phyloP scores from a whole-genome alignment of 2,888 invertebrate genomes.

The Dusona sp. region DNA sequence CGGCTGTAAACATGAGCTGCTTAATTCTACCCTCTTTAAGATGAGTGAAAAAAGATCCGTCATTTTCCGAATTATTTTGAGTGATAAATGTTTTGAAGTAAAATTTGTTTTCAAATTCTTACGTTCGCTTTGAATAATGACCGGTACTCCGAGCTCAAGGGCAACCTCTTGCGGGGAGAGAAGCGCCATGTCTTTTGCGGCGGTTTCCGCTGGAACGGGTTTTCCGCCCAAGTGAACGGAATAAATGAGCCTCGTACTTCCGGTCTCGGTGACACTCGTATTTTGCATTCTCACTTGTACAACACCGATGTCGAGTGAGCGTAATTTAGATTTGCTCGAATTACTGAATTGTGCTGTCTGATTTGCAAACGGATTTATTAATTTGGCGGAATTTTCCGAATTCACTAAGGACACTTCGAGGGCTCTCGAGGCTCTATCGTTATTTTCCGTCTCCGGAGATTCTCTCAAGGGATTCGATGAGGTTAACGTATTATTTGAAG shows the following conservation, averaged over 20 bases:
- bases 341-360: slow-evolving; percentile 47
- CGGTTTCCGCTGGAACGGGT: slow-evolving; percentile 92
- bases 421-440: slow-evolving; percentile 22
- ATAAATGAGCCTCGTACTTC: slow-evolving; percentile 87
- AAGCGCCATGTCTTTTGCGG: slow-evolving; percentile 93
- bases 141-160: slow-evolving; percentile 90
- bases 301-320: slow-evolving; percentile 72
- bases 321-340: slow-evolving; percentile 67
- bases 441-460: neutral
- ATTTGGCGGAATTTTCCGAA: slow-evolving; percentile 8
- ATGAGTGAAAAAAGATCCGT: neutral
- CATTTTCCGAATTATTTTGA: neutral
- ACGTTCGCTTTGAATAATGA: slow-evolving; percentile 95
- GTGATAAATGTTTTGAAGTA: neutral
- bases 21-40: neutral
- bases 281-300: slow-evolving; percentile 84
- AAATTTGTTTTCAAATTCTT: slow-evolving; percentile 82
- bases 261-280: slow-evolving; percentile 77
- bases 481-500: neutral
- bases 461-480: slow-evolving; percentile 3
- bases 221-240: slow-evolving; percentile 92
- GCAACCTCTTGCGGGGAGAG: slow-evolving; percentile 92
- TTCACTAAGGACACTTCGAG: slow-evolving; percentile 1
- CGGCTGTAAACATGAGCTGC: too few species aligned
- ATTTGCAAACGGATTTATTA: slow-evolving; percentile 32